Evolutionary conservation across 1,140 invertebrate species (phyloP), one percentile per base, ranked within the genome.

Genomic region (Drosophila quadrilineata): DNA sequence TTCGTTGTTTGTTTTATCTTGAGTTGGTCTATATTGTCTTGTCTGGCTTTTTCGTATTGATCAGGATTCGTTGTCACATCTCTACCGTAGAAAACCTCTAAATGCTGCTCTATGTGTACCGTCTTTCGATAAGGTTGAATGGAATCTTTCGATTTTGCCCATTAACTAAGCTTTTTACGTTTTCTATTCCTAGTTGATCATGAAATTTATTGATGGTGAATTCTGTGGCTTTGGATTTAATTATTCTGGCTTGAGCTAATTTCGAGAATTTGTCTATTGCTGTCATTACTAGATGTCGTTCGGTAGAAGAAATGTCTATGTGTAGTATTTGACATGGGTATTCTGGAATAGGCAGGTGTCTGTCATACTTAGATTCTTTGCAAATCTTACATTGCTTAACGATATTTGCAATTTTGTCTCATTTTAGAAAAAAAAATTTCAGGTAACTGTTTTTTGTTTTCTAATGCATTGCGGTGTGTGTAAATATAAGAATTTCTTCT

Each of bases 141-240:
- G 68, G n/a, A 71, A 71, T 12, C 59, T 43, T 71, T 75, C 54
- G 6, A 75, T 17, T n/a, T 12, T 71, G 63, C 3, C 72, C 63
- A 21, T 73, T 73, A 1, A 52, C 48, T 28, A 50, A 53, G 48
- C 29, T 38, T 9, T 49, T 16, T 26, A 49, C 29, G 50, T 53
- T 22, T n/a, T 60, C 36, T 0, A 66, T 67, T 0, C 16, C 10
- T 22, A 64, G 29, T 24, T 75, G 49, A 10, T 75, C 54, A 62
- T 71, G n/a, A 49, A 46, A 0, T 8, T 56, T 6, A 62, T 66
- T 6, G 41, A 33, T n/a, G 35, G 26, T 16, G 68, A 75, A 16
- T 71, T 71, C 3, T 69, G 24, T 0, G 60, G 52, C 40, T 63
- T 63, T 58, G 68, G 53, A 29, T 76, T 72, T n/a, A n/a, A n/a